Evolutionary conservation across 2,113 vertebrate genomes (phyloP), one percentile per base, ranked within the genome.

Genomic region (Thryonomys swinderianus): DNA sequence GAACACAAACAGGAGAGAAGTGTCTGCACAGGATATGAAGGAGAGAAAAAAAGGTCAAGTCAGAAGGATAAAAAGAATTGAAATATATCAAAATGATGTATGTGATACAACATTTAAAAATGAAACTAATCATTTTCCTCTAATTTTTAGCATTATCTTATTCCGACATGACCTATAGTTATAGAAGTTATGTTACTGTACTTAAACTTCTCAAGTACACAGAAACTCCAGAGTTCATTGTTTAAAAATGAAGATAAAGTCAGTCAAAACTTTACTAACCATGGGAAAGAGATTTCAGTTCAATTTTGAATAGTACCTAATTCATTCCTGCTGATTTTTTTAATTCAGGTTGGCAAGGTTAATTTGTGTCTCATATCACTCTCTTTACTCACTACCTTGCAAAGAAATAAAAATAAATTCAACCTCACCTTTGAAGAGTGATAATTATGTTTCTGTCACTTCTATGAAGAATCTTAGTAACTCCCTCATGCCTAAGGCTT

Each of bases 391-490:
- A 81, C 59, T 64, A 37, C 55, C 92, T 91, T 57, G 27, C 85
- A 96, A 95, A 92, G 91, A 95, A 94, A 95, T 95, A 96, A 97
- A 98, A 97, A 96, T 97, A 96, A 93, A 95, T 97, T 97, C 91
- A 94, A 20, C 95, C 89, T 98, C 61, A 76, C 53, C 81, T 97
- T 74, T 96, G 92, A 98, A 91, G 48, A 97, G 81, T 86, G 85
- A 97, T 97, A 98, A 98, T 98, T 98, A 97, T 73, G 69, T 98
- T 98, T 98, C 96, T 82, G 37, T 97, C 76, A 85, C 62, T 97
- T 97, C 69, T 84, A 94, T 92, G 80, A 96, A 98, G 98, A 89
- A 98, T 95, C 88, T 90, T 95, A 87, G 96, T 95, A 98, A 97
- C 95, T 98, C 96, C 95, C 53, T 96, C 55, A 80, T 97, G 94